Percentiles rank a stretch among this genome's conserved stretches.
phyloP scores from a whole-genome alignment of 2,888 invertebrate genomes.

The Eustalomyia histrio region DNA sequence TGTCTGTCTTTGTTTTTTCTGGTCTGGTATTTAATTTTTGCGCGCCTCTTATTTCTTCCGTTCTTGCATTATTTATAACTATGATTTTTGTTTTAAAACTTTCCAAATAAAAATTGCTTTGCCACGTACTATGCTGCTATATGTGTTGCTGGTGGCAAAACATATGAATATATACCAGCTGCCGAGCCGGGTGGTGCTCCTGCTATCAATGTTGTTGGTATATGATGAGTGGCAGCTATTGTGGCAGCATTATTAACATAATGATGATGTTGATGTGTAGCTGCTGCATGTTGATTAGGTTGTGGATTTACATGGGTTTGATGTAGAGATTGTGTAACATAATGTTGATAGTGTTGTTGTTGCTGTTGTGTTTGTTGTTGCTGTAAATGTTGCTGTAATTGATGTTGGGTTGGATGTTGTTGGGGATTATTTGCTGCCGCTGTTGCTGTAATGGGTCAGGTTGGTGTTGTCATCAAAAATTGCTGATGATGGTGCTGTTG shows the following conservation, averaged over 20 bases:
- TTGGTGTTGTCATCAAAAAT: constrained; percentile 80
- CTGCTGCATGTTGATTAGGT: constrained; percentile 60
- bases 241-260: constrained; percentile 67
- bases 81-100: constrained; percentile 46
- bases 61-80: background rate
- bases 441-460: constrained; percentile 78
- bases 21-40: constrained; percentile 61
- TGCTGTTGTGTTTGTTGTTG: constrained; percentile 68
- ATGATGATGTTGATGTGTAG: constrained; percentile 52
- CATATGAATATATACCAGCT: constrained; percentile 76
- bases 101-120: constrained; percentile 68
- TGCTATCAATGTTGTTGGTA: constrained; percentile 70
- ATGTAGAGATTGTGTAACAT: constrained; percentile 67
- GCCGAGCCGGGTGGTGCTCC: constrained; percentile 71
- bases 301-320: constrained; percentile 55
- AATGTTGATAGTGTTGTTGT: constrained; percentile 69
- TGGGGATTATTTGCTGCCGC: constrained; percentile 65
- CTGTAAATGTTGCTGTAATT: constrained; percentile 61
- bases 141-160: constrained; percentile 77
- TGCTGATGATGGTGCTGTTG: constrained; percentile 76
- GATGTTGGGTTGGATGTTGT: constrained; percentile 67
- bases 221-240: constrained; percentile 70
- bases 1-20: constrained; percentile 7
- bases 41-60: constrained; percentile 54
- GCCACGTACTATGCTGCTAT: constrained; percentile 76